A percentile compares a stretch with the other conserved stretches of the same genome.
These are phyloP conservation scores for Drosophila carrolli DNA, from an alignment of 1,140 invertebrate genomes.

Conservation along the genomic window DNA sequence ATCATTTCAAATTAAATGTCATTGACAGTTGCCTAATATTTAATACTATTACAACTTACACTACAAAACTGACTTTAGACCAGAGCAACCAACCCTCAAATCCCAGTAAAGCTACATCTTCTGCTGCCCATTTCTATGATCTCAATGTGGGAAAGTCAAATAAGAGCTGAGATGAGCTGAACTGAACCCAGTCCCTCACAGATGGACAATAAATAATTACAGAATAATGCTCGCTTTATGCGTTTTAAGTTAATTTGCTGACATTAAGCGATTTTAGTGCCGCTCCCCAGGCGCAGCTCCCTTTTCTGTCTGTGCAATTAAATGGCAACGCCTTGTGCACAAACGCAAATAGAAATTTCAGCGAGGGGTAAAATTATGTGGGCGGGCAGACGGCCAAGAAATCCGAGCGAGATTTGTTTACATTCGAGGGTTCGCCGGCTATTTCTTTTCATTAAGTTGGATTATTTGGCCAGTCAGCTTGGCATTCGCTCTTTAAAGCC, in stretches of 20 bases:
- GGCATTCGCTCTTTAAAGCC: conserved; percentile 7
- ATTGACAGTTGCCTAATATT: background rate
- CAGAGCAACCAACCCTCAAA: conserved; percentile 23
- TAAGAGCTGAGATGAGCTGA: conserved; percentile 36
- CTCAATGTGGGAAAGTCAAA: conserved; percentile 69
- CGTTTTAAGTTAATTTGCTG: conserved; percentile 83
- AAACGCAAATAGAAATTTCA: conserved; percentile 63
- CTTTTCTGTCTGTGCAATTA: conserved; percentile 53
- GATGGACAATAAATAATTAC: conserved; percentile 75
- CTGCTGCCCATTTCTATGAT: conserved; percentile 12
- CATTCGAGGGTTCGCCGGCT: conserved; percentile 35
- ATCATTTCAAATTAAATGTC: background rate
- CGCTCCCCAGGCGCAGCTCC: conserved; percentile 40
- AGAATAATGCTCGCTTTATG: conserved; percentile 83
- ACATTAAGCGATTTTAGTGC: conserved; percentile 81
- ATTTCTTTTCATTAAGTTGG: conserved; percentile 46
- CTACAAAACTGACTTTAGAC: background rate
- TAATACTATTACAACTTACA: background rate
- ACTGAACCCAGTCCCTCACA: background rate
- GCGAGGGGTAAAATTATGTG: conserved; percentile 44
- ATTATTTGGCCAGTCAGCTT: background rate
- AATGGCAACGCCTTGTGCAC: conserved; percentile 67
- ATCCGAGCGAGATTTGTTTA: conserved; percentile 32
- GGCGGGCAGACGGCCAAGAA: conserved; percentile 65
- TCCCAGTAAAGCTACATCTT: conserved; percentile 4